Evolutionary conservation across 1,140 invertebrate genomes (phyloP).

Genomic region (Cyclargus thomasi): DNA sequence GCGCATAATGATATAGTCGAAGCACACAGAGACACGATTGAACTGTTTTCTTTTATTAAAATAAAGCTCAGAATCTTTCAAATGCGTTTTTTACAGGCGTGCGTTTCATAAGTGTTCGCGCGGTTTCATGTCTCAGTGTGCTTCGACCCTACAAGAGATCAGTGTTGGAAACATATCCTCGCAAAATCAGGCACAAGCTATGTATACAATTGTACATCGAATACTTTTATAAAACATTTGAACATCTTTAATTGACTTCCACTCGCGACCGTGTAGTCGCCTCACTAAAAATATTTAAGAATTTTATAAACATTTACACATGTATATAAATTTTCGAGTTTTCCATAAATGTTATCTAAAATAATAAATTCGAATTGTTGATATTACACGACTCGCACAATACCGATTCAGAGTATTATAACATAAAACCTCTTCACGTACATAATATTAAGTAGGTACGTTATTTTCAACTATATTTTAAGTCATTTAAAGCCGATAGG

Average conservation of each 20-base stretch:
- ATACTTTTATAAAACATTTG: conserved; percentile 49
- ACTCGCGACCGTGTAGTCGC: conserved; percentile 22
- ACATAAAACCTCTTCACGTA: conserved; percentile 21
- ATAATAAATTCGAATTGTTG: conserved; percentile 63
- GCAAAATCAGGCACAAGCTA: conserved; percentile 47
- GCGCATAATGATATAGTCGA: neutral
- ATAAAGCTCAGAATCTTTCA: neutral
- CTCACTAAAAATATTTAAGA: conserved; percentile 15
- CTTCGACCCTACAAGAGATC: conserved; percentile 23
- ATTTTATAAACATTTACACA: conserved; percentile 35
- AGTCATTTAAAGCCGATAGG: conserved; percentile 44
- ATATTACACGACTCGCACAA: conserved; percentile 38
- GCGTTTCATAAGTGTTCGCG: conserved; percentile 7
- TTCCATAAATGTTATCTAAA: conserved; percentile 62
- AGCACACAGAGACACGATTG: neutral
- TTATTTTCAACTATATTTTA: conserved; percentile 14
- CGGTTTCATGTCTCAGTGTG: neutral
- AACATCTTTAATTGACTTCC: conserved; percentile 62
- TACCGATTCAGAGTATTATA: conserved; percentile 35
- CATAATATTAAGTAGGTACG: too few relatives aligned
- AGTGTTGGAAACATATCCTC: conserved; percentile 39
- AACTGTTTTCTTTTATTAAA: neutral
- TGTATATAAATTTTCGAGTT: conserved; percentile 27
- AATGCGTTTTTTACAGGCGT: neutral
- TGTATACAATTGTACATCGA: conserved; percentile 40